phyloP scores from a whole-genome alignment of 2,113 vertebrate species.

The Nothocercus nigrocapillus region DNA sequence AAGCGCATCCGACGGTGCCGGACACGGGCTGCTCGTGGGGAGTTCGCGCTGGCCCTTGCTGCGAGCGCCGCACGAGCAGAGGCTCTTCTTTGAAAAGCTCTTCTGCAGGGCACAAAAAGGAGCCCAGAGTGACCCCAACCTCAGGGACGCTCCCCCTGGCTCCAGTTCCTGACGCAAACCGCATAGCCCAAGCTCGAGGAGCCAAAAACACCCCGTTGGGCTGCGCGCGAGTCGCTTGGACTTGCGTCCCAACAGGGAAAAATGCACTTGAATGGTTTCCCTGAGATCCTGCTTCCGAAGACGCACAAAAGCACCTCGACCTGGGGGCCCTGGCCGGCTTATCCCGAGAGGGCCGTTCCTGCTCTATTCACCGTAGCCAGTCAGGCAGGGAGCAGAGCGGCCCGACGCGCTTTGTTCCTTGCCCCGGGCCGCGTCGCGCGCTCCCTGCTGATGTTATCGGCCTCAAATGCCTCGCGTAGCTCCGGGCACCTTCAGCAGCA shows the following conservation, averaged over 20 bases:
- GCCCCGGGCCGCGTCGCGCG: background rate
- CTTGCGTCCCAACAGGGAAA: background rate
- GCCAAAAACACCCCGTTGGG: background rate
- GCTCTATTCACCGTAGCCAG: background rate
- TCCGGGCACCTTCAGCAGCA: background rate
- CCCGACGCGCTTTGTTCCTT: background rate
- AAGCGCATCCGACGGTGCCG: background rate
- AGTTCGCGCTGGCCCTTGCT: background rate
- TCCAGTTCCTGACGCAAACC: fast-evolving
- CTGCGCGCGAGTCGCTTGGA: background rate
- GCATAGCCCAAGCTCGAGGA: background rate
- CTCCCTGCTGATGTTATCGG: background rate
- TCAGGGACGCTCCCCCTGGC: background rate
- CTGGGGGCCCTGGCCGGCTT: background rate
- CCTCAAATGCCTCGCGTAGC: background rate
- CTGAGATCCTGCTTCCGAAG: background rate
- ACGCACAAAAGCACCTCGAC: background rate
- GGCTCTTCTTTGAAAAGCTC: background rate
- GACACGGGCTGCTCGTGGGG: fast-evolving
- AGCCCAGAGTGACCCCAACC: background rate
- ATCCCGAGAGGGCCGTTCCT: background rate
- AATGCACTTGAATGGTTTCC: background rate
- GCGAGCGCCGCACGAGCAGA: background rate
- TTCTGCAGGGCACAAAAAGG: background rate
- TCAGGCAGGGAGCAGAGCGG: conserved; percentile 26